These are phyloP conservation scores for Amblyjoppa proteus DNA, from an alignment of 2,888 invertebrate species.

Conservation along the genomic window DNA sequence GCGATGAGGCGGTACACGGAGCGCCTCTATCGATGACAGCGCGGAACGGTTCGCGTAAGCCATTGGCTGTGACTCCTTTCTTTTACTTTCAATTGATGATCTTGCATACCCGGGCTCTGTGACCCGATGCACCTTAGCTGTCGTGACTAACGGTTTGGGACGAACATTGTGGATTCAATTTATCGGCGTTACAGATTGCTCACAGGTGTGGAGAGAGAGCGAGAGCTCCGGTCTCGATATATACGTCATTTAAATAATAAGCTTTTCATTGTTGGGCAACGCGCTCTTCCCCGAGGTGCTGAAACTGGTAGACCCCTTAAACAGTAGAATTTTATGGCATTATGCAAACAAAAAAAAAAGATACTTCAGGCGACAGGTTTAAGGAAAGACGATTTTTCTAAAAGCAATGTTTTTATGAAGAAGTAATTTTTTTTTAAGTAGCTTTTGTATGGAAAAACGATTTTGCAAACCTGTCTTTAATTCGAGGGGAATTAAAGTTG, in stretches of 20 bases:
- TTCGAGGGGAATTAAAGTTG: too few species aligned
- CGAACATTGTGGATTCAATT: conserved; percentile 38
- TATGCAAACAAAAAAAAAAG: too few species aligned
- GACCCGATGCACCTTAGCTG: conserved; percentile 36
- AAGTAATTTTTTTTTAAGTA: too few species aligned
- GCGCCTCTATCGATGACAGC: conserved; percentile 42
- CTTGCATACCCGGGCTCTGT: conserved; percentile 48
- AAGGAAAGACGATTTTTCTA: too few species aligned
- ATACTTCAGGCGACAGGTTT: too few species aligned
- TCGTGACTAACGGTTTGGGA: conserved; percentile 46
- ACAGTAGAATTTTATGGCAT: neutral
- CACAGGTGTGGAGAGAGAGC: conserved; percentile 21
- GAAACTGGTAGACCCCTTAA: neutral
- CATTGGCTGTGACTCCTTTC: conserved; percentile 31
- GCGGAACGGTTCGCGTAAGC: conserved; percentile 45
- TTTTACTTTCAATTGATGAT: conserved; percentile 66
- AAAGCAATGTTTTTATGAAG: too few species aligned
- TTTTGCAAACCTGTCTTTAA: too few species aligned
- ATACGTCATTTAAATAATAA: conserved; percentile 22
- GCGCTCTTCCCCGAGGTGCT: neutral
- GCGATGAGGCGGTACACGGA: conserved; percentile 46
- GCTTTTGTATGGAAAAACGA: too few species aligned
- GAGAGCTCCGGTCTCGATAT: neutral
- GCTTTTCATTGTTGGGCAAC: conserved; percentile 4
- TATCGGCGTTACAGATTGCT: conserved; percentile 45